Evolutionary conservation across 1,140 invertebrate genomes (phyloP).

Genomic region (Zaprionus camerounensis): DNA sequence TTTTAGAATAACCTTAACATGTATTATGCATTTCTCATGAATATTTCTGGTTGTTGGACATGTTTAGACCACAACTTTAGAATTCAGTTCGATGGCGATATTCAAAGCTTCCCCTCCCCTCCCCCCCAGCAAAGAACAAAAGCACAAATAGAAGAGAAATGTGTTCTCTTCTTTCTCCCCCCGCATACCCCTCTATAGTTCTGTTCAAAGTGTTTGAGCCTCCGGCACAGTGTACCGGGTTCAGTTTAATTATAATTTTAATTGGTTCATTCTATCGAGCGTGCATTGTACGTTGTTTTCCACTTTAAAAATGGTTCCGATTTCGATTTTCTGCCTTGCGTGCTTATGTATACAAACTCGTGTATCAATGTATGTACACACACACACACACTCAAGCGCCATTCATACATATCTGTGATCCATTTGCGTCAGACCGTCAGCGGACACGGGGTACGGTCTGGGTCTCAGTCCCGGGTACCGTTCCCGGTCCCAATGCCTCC

Average conservation of each 20-base stretch:
- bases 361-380: background rate
- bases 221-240: background rate
- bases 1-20: background rate
- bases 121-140: no score
- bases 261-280: background rate
- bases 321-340: constrained; percentile 4
- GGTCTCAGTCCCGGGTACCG: background rate
- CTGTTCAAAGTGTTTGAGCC: background rate
- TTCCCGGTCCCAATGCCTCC: background rate
- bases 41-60: no score
- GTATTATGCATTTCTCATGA: background rate
- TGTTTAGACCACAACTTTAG: background rate
- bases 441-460: constrained; percentile 2
- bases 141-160: no score
- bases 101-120: no score
- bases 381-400: background rate
- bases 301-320: constrained; percentile 5
- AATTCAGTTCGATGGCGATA: no score
- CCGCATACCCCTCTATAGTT: background rate
- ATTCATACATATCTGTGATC: background rate
- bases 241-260: background rate
- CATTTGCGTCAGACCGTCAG: constrained; percentile 53
- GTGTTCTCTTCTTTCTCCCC: no score
- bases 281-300: constrained; percentile 8
- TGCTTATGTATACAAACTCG: background rate